Percentiles rank a stretch among this genome's conserved stretches.
phyloP scores from a whole-genome alignment of 2,797 vertebrate species.

The Poecilia picta region DNA sequence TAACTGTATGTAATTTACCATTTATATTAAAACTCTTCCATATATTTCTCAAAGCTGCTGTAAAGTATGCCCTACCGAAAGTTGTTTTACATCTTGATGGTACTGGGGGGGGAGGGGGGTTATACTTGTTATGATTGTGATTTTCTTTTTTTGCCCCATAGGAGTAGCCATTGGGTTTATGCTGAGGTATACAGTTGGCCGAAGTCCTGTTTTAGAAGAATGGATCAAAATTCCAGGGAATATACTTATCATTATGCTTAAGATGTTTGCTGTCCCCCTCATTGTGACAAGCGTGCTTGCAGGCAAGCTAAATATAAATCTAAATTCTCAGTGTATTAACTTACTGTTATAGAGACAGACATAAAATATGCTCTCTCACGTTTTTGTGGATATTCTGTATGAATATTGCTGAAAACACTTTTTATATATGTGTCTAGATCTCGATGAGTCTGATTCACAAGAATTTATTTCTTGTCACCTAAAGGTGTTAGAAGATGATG shows the following conservation, averaged over 20 bases:
- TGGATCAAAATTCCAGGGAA: not conserved
- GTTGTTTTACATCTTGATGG: too few relatives aligned
- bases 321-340: too few relatives aligned
- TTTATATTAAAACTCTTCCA: too few relatives aligned
- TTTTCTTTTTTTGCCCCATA: too few relatives aligned
- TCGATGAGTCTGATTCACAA: too few relatives aligned
- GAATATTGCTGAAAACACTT: not conserved
- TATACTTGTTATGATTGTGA: too few relatives aligned
- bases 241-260: slow-evolving; percentile 6
- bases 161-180: too few relatives aligned
- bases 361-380: not conserved
- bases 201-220: accelerated
- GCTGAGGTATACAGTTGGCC: too few relatives aligned
- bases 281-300: slow-evolving; percentile 13
- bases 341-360: not conserved
- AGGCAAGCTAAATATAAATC: not conserved
- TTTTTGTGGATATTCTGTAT: not conserved
- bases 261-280: slow-evolving; percentile 5
- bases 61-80: too few relatives aligned
- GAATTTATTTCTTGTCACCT: not conserved
- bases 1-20: too few relatives aligned
- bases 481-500: not conserved
- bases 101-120: too few relatives aligned
- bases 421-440: not conserved
- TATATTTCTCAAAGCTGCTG: too few relatives aligned